Evolutionary conservation across 2,797 vertebrate species (phyloP).

Genomic region (Catharus ustulatus): DNA sequence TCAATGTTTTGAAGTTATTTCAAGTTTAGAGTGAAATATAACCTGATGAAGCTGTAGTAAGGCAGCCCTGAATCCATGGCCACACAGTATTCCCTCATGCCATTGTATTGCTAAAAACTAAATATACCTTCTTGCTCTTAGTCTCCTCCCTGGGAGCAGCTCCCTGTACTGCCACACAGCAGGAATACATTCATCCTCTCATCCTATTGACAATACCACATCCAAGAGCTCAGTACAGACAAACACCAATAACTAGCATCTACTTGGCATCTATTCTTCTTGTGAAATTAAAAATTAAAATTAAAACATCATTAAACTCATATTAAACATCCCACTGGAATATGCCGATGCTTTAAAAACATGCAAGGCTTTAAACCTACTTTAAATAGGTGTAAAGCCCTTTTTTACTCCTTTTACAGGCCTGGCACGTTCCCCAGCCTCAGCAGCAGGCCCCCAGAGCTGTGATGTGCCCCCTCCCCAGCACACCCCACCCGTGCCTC

Average conservation of each 20-base stretch:
- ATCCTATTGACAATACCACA: neutral
- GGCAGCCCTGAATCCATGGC: neutral
- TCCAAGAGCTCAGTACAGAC: neutral
- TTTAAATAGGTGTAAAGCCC: constrained; percentile 3
- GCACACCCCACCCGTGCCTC: neutral
- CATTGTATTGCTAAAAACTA: neutral
- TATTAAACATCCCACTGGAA: constrained; percentile 59
- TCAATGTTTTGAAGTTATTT: neutral
- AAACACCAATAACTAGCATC: constrained; percentile 33
- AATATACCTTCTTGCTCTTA: neutral
- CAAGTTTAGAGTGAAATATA: neutral
- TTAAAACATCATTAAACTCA: constrained; percentile 56
- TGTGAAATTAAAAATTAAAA: constrained; percentile 70
- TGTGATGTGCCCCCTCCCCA: neutral
- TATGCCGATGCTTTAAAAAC: constrained; percentile 36
- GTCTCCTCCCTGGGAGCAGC: neutral
- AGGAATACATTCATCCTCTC: neutral
- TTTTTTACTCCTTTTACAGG: neutral
- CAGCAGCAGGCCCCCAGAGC: neutral
- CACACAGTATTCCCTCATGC: neutral
- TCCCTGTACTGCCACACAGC: neutral
- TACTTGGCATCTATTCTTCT: constrained; percentile 53
- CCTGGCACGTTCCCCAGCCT: neutral
- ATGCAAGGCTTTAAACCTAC: neutral
- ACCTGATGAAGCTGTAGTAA: neutral